These are phyloP conservation scores for Dendrolimus houi DNA, from an alignment of 2,888 invertebrate species.

Conservation along the genomic window DNA sequence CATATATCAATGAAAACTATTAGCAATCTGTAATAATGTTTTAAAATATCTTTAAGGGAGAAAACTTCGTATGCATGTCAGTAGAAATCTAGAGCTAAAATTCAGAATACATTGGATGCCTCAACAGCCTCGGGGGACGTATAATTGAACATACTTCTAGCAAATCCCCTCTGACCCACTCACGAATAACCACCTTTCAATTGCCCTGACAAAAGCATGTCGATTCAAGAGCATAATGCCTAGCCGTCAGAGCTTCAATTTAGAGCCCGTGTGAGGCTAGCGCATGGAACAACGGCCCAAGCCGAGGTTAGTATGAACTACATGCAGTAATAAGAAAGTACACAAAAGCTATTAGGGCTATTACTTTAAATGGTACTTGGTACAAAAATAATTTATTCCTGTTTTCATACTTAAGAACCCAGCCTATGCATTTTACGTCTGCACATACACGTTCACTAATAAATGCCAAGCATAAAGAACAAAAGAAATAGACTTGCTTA, in stretches of 20 bases:
- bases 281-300: slow-evolving; percentile 27
- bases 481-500: too few relatives aligned
- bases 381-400: not conserved
- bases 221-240: slow-evolving; percentile 62
- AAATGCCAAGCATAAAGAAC: too few relatives aligned
- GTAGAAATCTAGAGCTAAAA: too few relatives aligned
- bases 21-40: too few relatives aligned
- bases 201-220: slow-evolving; percentile 62
- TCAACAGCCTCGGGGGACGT: slow-evolving; percentile 30
- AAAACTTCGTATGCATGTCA: too few relatives aligned
- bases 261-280: slow-evolving; percentile 58
- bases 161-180: slow-evolving; percentile 62
- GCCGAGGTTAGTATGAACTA: not conserved
- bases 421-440: too few relatives aligned
- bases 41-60: too few relatives aligned
- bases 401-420: too few relatives aligned
- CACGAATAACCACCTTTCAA: slow-evolving; percentile 62
- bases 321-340: not conserved
- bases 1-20: too few relatives aligned
- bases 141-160: slow-evolving; percentile 42
- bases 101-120: slow-evolving; percentile 14
- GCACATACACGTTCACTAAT: too few relatives aligned
- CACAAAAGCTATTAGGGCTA: slow-evolving; percentile 1
- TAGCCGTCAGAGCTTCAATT: slow-evolving; percentile 51
- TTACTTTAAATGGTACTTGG: slow-evolving; percentile 1